These are phyloP conservation scores for Holothuria glaberrima DNA, from an alignment of 35 echinoderm and acorn worm species.

Conservation along the genomic window DNA sequence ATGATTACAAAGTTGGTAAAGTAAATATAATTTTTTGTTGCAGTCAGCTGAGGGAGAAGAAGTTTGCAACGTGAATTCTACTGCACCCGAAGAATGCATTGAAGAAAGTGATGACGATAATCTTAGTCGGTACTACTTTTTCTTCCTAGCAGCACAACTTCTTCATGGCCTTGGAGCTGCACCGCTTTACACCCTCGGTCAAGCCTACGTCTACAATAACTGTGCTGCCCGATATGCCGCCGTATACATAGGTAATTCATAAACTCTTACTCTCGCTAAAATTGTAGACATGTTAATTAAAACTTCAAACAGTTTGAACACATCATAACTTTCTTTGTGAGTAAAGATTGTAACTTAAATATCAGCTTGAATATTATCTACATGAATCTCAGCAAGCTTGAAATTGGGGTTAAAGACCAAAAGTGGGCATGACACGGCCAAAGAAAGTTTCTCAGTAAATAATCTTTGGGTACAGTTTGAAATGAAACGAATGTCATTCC, in stretches of 20 bases:
- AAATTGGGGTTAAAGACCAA: too few species aligned
- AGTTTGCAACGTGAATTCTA: slow-evolving; percentile 47
- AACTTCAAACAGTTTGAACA: too few species aligned
- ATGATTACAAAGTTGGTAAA: too few species aligned
- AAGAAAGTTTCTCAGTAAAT: too few species aligned
- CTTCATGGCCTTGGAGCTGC: slow-evolving; percentile 81
- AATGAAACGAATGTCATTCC: too few species aligned
- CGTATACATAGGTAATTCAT: slow-evolving; percentile 70
- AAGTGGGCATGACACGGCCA: too few species aligned
- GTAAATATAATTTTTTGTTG: background rate
- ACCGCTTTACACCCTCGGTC: slow-evolving; percentile 83
- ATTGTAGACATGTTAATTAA: background rate
- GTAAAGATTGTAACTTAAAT: too few species aligned
- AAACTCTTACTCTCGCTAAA: background rate
- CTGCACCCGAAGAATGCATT: slow-evolving; percentile 9
- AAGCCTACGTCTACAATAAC: slow-evolving; percentile 84
- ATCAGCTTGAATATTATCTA: too few species aligned
- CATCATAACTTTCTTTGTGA: too few species aligned
- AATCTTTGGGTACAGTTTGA: too few species aligned
- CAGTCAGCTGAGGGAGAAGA: background rate
- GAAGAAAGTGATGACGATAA: background rate
- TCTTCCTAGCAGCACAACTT: slow-evolving; percentile 77
- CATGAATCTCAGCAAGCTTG: too few species aligned
- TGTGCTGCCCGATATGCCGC: slow-evolving; percentile 51
- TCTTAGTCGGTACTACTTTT: slow-evolving; percentile 66